Evolutionary conservation across 2,113 vertebrate species (phyloP), one percentile per base, ranked within the genome.

Genomic region (Asarcornis scutulata): DNA sequence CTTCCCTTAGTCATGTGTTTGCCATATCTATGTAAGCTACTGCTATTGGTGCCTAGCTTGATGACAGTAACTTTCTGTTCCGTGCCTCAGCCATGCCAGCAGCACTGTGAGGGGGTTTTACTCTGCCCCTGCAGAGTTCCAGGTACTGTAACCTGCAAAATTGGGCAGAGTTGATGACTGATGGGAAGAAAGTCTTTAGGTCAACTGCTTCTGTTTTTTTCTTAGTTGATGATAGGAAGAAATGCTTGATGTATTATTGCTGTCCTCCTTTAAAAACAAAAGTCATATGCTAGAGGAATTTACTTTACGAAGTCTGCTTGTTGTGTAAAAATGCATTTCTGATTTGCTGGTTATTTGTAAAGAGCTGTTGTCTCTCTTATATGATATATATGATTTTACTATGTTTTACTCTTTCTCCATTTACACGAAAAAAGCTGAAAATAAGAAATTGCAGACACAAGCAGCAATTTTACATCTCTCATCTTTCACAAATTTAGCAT

Each of bases 341-440:
- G 50, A 9, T 76, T 75, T 83, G 32, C 66, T 38, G 22, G 11
- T 29, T 64, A 31, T 44, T 63, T 64, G 42, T 36, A 17, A 46
- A 18, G 27, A 81, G 17, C 2, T 38, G 26, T 25, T 82, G 6
- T 23, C 2, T 32, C 18, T 71, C 40, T 80, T 77, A 11, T 3
- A 13, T 1, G 8, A 9, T 23, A 17, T 6, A 8, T 16, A 12
- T 0, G 1, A 17, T 71, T 90, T 83, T 72, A 32, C 40, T 42
- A 2, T 31, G 13, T 73, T 75, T 93, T 60, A 56, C 31, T 66
- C 42, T 67, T 86, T 63, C 14, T 17, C 42, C 6, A 4, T 86
- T 95, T 88, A 72, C 34, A 50, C 50, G 40, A 71, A 55, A 86
- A 75, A 95, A 86, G 31, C 44, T 55, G 94, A 68, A 50, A 76